Evolutionary conservation across 2,113 vertebrate genomes (phyloP), one percentile per base, ranked within the genome.

Genomic region (Orientallactaga bullata): DNA sequence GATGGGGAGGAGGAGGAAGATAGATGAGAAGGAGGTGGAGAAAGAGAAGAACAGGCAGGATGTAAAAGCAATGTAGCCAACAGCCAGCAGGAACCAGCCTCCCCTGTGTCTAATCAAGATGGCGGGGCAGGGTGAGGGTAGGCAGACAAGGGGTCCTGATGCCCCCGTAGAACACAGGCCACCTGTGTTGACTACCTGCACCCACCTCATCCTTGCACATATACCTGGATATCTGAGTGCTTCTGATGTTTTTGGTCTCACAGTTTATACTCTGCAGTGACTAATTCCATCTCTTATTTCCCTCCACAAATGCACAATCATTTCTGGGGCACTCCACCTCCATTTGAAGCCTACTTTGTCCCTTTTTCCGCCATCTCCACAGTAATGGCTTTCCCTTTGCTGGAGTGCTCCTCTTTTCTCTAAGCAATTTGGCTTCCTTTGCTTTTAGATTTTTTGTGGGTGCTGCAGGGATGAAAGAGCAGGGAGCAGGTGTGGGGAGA

Each of bases 241-340:
- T 88, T 77, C 28, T 51, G 26, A 66, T 85, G 94, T 80, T 5
- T 87, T 82, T 94, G 37, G 87, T 39, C 73, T 80, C 26, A 18
- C 2, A n/a, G 8, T 85, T 95, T 74, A 51, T 16, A 71, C n/a
- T 72, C 81, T 84, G 13, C 42, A 21, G 24, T 69, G 65, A 88
- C 88, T 39, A 47, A 79, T 87, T 87, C 66, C 32, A 11, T 80
- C 63, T 32, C 94, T 95, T 95, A 72, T 96, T 90, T 88, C 83
- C 51, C 47, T 30, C 77, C 32, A 39, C 89, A 69, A 18, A 87
- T 85, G 92, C 91, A 91, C 69, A 69, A 20, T 84, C 90, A 93
- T 89, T 96, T 96, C 72, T 91, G 32, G 65, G 82, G 84, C 4
- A 13, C 60, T 93, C 95, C 8, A 1, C 89, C 51, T 85, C 65